phyloP scores from a whole-genome alignment of 2,888 invertebrate genomes.

The Drosophila limbata region DNA sequence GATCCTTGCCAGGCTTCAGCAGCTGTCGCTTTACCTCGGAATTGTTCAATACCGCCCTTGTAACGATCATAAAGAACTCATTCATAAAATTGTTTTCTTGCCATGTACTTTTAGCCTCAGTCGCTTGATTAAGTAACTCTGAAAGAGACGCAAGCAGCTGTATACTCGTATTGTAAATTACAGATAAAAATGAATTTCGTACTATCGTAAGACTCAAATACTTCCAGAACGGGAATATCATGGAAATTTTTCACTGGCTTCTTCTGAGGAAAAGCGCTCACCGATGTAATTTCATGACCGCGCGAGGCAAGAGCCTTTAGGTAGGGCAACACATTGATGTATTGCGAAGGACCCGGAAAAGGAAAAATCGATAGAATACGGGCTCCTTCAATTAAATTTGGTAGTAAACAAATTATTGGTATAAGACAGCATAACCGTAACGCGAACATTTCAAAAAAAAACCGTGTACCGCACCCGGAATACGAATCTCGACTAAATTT shows the following conservation, averaged over 20 bases:
- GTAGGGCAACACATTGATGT: conserved; percentile 78
- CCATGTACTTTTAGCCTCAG: conserved; percentile 40
- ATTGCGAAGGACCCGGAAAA: conserved; percentile 80
- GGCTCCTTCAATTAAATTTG: conserved; percentile 49
- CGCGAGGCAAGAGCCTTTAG: conserved; percentile 79
- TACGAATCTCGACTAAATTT: conserved; percentile 42
- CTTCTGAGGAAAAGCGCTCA: conserved; percentile 81
- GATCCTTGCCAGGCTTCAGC: conserved; percentile 69
- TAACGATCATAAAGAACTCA: conserved; percentile 36
- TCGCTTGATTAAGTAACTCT: conserved; percentile 49
- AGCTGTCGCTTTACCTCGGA: conserved; percentile 64
- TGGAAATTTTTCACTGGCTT: conserved; percentile 77
- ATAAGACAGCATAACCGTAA: conserved; percentile 24
- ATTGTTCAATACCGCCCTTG: conserved; percentile 50
- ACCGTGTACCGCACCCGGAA: not conserved
- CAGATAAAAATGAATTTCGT: not conserved
- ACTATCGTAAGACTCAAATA: conserved; percentile 61
- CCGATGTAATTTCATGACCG: conserved; percentile 84
- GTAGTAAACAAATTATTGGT: conserved; percentile 20
- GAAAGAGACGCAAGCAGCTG: not conserved
- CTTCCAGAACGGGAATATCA: conserved; percentile 63
- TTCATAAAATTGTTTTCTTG: conserved; percentile 48
- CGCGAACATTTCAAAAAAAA: conserved; percentile 39
- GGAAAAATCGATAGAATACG: conserved; percentile 77
- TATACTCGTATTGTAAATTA: not conserved